These are phyloP conservation scores for Notospermus geniculatus DNA, from an alignment of 1,140 invertebrate species.

Conservation along the genomic window DNA sequence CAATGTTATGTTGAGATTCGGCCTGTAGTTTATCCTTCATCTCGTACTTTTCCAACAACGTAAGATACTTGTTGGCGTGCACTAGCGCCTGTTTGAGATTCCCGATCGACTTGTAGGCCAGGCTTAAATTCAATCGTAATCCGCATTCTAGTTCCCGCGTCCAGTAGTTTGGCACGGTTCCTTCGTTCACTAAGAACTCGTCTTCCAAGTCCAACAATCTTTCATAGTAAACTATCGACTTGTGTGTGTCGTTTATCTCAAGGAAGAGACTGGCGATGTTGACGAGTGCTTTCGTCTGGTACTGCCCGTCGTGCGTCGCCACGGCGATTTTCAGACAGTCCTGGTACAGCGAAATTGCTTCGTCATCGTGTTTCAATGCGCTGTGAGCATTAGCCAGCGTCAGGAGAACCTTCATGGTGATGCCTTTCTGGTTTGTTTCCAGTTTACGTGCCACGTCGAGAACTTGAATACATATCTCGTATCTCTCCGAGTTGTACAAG, in stretches of 20 bases:
- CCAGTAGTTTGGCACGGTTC: constrained; percentile 44
- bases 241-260: constrained; percentile 40
- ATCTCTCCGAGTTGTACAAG: constrained; percentile 39
- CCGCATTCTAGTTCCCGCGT: constrained; percentile 46
- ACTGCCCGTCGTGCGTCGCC: constrained; percentile 44
- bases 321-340: constrained; percentile 42
- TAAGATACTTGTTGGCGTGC: constrained; percentile 40
- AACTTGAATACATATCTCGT: constrained; percentile 41
- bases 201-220: constrained; percentile 44
- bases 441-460: constrained; percentile 43
- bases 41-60: constrained; percentile 32
- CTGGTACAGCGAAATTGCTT: constrained; percentile 43
- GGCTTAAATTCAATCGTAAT: constrained; percentile 49
- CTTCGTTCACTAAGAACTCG: constrained; percentile 33
- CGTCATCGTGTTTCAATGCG: constrained; percentile 33
- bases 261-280: constrained; percentile 47
- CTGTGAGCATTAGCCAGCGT: constrained; percentile 49
- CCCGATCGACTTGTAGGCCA: constrained; percentile 50
- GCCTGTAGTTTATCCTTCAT: constrained; percentile 27
- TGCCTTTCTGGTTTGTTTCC: constrained; percentile 51
- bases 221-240: constrained; percentile 49
- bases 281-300: constrained; percentile 49
- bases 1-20: constrained; percentile 45
- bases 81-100: constrained; percentile 39
- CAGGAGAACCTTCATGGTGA: constrained; percentile 46